Evolutionary conservation across 2,888 invertebrate genomes (phyloP), one percentile per base, ranked within the genome.

Genomic region (Plagodis pulveraria): DNA sequence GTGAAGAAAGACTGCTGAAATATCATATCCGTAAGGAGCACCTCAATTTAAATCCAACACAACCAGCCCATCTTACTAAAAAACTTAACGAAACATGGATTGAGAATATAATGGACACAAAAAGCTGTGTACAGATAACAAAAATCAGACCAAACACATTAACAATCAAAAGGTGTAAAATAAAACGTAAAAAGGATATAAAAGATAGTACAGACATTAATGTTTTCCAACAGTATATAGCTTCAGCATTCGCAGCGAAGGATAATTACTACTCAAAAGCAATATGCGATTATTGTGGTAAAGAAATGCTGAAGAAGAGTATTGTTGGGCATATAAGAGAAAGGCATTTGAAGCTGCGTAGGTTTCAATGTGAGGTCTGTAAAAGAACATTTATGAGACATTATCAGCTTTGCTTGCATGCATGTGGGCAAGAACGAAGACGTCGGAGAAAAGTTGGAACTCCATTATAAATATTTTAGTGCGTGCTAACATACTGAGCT

Each of bases 271-370:
- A 84, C 67, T 83, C 81, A 0, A 84, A 80, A 69, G 89, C 83
- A 0, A 69, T 81, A 0, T 90, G 89, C 52, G 84, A 89, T 68
- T 88, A 88, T 65, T 90, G 89, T 12, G 80, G 85, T 0, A 89
- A 87, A 38, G 84, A 84, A 49, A 88, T 90, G 89, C 22, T 87
- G 6, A 91, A 90, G 51, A 91, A 91, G 34, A 89, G 89, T 65
- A 62, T 89, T 0, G 61, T 72, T 4, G 65, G 73, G 0, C 90
- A 91, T 52, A 89, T 90, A 1, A 67, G 82, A 11, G 89, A 90
- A 46, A 63, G 75, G 0, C 89, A 90, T 71, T 70, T 84, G 12
- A 80, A 80, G 10, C n/a, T 86, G 6, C 71, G 75, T n/a, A 78
- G 74, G 34, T 89, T 84, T 63, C 70, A 73, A 1, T 89, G 89